Percentiles rank a stretch among this genome's conserved stretches.
Conservation (phyloP, 2,888 invertebrate genomes). For the Parnassius orleans region DNA sequence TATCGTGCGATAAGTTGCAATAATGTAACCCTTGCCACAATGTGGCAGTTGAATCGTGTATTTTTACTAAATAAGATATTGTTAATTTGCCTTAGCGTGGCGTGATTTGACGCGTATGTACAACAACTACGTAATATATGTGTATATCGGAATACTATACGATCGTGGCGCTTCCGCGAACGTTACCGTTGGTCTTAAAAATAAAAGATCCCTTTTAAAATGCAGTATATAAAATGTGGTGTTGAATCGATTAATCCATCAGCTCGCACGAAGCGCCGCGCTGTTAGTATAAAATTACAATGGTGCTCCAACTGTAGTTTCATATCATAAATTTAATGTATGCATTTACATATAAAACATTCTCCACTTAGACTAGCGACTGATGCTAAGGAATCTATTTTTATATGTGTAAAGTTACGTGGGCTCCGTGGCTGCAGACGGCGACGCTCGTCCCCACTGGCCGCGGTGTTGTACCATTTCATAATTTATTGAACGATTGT, state of each 20-base stretch:
- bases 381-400: slow-evolving; percentile 66
- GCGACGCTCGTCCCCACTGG: not conserved
- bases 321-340: slow-evolving; percentile 75
- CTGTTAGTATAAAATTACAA: slow-evolving; percentile 46
- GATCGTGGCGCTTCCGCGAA: not conserved
- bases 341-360: slow-evolving; percentile 69
- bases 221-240: too few species aligned
- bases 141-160: not conserved
- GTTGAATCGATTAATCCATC: too few species aligned
- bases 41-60: not conserved
- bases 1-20: too few species aligned
- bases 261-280: slow-evolving; percentile 6
- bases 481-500: slow-evolving; percentile 56
- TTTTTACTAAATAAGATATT: slow-evolving; percentile 7
- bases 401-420: slow-evolving; percentile 53
- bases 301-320: slow-evolving; percentile 76
- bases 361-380: slow-evolving; percentile 63
- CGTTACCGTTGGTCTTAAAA: not conserved
- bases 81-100: slow-evolving; percentile 11
- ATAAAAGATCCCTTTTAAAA: too few species aligned
- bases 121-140: not conserved
- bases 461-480: slow-evolving; percentile 27
- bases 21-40: not conserved
- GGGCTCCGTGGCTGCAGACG: slow-evolving; percentile 24
- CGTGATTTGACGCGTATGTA: slow-evolving; percentile 13